These are phyloP conservation scores for Pseudanteris insignis DNA, from an alignment of 2,888 invertebrate genomes.

Conservation along the genomic window DNA sequence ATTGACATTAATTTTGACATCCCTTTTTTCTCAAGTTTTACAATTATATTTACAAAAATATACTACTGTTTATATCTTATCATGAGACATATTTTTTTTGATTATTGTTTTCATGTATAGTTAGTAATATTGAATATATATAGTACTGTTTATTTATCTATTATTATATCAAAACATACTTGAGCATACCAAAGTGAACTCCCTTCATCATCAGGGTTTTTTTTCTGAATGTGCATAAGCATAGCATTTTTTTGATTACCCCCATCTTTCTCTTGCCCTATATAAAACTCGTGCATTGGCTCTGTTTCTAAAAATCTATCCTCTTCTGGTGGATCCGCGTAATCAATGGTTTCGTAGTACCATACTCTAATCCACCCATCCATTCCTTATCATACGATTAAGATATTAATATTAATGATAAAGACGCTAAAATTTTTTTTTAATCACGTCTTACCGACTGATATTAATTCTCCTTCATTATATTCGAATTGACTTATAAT, in stretches of 20 bases:
- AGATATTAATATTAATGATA: neutral
- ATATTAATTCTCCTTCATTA: slow-evolving; percentile 68
- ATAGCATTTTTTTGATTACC: slow-evolving; percentile 49
- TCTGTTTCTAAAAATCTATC: slow-evolving; percentile 83
- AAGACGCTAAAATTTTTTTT: no score
- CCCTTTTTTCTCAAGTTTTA: neutral
- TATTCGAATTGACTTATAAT: slow-evolving; percentile 76
- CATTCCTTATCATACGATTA: slow-evolving; percentile 67
- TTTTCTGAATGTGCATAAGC: slow-evolving; percentile 70
- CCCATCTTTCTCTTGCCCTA: slow-evolving; percentile 62
- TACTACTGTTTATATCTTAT: no score
- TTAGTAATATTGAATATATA: no score
- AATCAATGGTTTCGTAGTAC: slow-evolving; percentile 92
- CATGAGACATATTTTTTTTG: no score
- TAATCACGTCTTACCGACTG: slow-evolving; percentile 69
- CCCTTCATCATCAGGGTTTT: slow-evolving; percentile 60
- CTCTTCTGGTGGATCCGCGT: slow-evolving; percentile 84
- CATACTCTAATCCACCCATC: slow-evolving; percentile 85
- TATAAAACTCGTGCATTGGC: slow-evolving; percentile 84
- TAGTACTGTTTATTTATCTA: no score
- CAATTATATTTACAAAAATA: no score
- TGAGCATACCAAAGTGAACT: slow-evolving; percentile 77
- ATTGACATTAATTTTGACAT: neutral
- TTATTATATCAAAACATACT: no score
- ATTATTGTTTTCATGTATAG: no score